Evolutionary conservation across 2,888 invertebrate genomes (phyloP).

Genomic region (Ariolimax columbianus): DNA sequence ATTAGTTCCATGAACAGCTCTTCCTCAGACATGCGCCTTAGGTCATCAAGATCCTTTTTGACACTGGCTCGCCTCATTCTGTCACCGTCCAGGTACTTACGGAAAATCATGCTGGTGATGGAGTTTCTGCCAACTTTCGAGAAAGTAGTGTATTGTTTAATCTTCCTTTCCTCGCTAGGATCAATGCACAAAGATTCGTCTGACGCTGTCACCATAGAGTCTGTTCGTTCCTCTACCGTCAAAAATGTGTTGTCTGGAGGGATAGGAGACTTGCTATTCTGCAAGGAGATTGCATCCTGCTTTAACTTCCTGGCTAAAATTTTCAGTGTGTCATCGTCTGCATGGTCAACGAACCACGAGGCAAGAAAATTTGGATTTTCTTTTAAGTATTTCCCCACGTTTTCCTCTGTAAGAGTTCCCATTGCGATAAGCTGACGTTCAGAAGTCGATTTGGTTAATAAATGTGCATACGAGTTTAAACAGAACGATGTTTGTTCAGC

Average conservation of each 20-base stretch:
- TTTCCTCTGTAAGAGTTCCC: constrained; percentile 57
- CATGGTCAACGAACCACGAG: constrained; percentile 72
- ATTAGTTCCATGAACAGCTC: constrained; percentile 98
- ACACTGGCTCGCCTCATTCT: constrained; percentile 58
- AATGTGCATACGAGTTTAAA: background rate
- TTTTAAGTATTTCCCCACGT: constrained; percentile 66
- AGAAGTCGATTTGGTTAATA: background rate
- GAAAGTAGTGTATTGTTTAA: constrained; percentile 38
- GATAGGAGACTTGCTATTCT: constrained; percentile 21
- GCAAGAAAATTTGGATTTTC: constrained; percentile 71
- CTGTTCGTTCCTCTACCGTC: constrained; percentile 12
- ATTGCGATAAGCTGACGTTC: background rate
- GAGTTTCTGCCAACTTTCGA: constrained; percentile 65
- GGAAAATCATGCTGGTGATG: constrained; percentile 75
- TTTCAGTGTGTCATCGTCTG: constrained; percentile 61
- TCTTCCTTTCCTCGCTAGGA: constrained; percentile 30
- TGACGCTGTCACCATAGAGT: background rate
- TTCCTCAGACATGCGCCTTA: constrained; percentile 87
- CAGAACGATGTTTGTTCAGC: background rate
- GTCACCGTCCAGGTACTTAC: constrained; percentile 72
- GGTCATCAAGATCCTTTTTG: constrained; percentile 59
- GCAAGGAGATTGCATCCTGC: constrained; percentile 55
- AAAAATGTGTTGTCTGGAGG: constrained; percentile 15
- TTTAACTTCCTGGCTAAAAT: constrained; percentile 54
- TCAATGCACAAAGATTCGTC: constrained; percentile 16